Percentiles rank a stretch among this genome's conserved stretches.
phyloP scores from a whole-genome alignment of 1,140 invertebrate species.

The Atopsyche davidsoni region DNA sequence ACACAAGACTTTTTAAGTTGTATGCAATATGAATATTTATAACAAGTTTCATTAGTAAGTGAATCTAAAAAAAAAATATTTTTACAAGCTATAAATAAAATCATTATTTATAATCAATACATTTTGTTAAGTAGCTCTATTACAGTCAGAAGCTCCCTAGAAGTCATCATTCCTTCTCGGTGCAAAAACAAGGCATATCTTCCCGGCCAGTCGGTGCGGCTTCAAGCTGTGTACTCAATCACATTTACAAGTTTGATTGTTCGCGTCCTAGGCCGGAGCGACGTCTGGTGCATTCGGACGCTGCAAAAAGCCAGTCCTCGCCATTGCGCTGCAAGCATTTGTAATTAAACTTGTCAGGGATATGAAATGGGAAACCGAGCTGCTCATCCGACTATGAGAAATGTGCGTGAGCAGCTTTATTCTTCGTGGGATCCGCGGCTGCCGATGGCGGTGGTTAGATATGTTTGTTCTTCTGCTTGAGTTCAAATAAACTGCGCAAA shows the following conservation, averaged over 20 bases:
- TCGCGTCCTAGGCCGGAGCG: background rate
- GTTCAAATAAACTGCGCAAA: too few species aligned
- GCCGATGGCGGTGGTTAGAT: too few species aligned
- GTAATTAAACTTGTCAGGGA: constrained; percentile 21
- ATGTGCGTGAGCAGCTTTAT: constrained; percentile 13
- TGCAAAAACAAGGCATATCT: too few species aligned
- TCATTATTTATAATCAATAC: too few species aligned
- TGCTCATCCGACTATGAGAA: constrained; percentile 8
- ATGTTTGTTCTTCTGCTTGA: too few species aligned
- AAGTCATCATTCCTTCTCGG: too few species aligned
- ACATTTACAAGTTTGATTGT: constrained; percentile 4
- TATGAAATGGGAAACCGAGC: constrained; percentile 14
- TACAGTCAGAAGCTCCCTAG: background rate
- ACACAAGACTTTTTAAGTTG: background rate
- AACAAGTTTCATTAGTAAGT: background rate
- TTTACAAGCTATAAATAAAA: too few species aligned
- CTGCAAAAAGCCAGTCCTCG: constrained; percentile 6
- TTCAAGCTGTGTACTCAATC: too few species aligned
- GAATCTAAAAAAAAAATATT: background rate
- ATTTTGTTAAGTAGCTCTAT: background rate
- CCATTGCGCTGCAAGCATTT: constrained; percentile 17
- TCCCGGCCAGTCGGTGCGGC: too few species aligned
- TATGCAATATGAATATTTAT: background rate
- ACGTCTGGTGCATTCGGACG: constrained; percentile 3
- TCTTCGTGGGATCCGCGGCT: constrained; percentile 13